A percentile compares a stretch with the other conserved stretches of the same genome.
Conservation (phyloP, 2,888 invertebrate genomes). For the Pseudococcus viburni region DNA sequence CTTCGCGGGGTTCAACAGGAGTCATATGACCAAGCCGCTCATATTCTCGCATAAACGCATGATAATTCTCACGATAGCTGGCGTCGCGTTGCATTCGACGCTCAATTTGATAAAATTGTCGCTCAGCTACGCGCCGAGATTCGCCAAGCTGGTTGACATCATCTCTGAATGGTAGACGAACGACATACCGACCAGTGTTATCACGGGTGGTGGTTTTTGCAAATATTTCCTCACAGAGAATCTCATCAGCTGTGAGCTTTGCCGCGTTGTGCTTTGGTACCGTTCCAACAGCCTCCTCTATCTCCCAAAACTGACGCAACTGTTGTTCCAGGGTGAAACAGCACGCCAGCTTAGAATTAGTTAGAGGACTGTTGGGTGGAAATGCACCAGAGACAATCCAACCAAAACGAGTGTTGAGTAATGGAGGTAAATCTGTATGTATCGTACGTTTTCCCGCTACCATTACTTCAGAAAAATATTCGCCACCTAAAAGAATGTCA, state of each 20-base stretch:
- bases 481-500: too few relatives aligned
- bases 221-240: not conserved
- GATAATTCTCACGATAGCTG: not conserved
- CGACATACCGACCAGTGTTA: too few relatives aligned
- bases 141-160: not conserved
- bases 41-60: not conserved
- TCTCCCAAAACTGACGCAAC: not conserved
- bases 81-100: not conserved
- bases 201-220: not conserved
- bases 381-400: not conserved
- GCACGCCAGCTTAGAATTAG: not conserved
- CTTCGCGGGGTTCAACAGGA: not conserved
- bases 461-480: too few relatives aligned
- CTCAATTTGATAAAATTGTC: not conserved
- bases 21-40: not conserved
- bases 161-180: not conserved
- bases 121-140: not conserved
- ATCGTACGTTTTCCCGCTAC: too few relatives aligned
- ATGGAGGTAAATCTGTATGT: not conserved
- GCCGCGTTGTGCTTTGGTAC: not conserved
- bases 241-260: not conserved
- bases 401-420: not conserved
- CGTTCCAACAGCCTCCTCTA: not conserved
- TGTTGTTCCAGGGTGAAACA: not conserved
- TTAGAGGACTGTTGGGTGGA: not conserved